Evolutionary conservation across 2,888 invertebrate genomes (phyloP).

Genomic region (Caenorhabditis becei): DNA sequence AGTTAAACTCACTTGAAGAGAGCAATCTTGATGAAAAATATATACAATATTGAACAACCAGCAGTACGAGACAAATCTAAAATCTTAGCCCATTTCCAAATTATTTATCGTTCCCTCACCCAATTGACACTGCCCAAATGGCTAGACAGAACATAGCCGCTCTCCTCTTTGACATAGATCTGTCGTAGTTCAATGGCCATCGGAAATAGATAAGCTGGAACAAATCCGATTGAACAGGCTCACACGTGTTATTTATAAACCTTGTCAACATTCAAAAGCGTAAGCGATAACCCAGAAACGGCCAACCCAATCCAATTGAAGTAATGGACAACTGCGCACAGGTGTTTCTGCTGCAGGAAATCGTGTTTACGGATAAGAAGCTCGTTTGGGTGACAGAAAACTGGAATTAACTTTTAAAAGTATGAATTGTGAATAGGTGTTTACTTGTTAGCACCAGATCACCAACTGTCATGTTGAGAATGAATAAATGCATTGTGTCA

Average conservation of each 20-base stretch:
- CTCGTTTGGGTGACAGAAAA: conserved; percentile 81
- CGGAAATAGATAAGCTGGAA: conserved; percentile 80
- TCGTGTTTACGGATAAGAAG: conserved; percentile 80
- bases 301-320: conserved; percentile 81
- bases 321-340: conserved; percentile 79
- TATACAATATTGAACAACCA: conserved; percentile 80
- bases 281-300: conserved; percentile 80
- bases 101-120: conserved; percentile 59
- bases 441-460: conserved; percentile 80
- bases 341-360: conserved; percentile 77
- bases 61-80: conserved; percentile 81
- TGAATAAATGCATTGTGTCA: conserved; percentile 81
- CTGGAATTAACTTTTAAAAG: conserved; percentile 60
- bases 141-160: conserved; percentile 77
- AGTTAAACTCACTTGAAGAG: conserved; percentile 71
- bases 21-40: conserved; percentile 77
- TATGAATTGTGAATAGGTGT: background rate
- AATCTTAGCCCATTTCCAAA: conserved; percentile 15
- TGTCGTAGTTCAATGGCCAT: conserved; percentile 80
- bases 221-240: background rate
- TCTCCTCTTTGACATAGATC: conserved; percentile 80
- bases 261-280: conserved; percentile 80
- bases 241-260: conserved; percentile 22
- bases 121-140: conserved; percentile 80
- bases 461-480: conserved; percentile 81